phyloP scores from a whole-genome alignment of 1,140 invertebrate species.

The Orius insidiosus region DNA sequence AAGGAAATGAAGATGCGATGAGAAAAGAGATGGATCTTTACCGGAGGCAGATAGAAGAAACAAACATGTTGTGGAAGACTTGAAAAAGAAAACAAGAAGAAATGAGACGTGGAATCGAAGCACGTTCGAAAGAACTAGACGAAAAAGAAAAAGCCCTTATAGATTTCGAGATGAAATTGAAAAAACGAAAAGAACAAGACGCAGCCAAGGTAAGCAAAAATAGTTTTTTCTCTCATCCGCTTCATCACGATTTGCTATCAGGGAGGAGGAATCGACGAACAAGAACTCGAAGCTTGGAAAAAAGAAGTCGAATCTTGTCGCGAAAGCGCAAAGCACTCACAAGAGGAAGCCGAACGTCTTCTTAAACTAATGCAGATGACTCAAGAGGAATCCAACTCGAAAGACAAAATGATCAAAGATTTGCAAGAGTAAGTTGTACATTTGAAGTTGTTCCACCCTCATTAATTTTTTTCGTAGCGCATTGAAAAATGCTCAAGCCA shows the following conservation, averaged over 20 bases:
- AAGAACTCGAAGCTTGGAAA: slow-evolving; percentile 57
- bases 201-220: slow-evolving; percentile 1
- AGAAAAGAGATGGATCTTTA: slow-evolving; percentile 17
- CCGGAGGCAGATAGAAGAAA: slow-evolving; percentile 54
- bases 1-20: slow-evolving; percentile 46
- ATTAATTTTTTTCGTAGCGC: slow-evolving; percentile 23
- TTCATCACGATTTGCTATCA: background rate
- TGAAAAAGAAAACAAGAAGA: slow-evolving; percentile 45
- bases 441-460: background rate
- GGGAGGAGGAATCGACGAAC: slow-evolving; percentile 29
- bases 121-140: slow-evolving; percentile 43
- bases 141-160: slow-evolving; percentile 64
- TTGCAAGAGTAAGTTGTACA: slow-evolving; percentile 70
- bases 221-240: background rate
- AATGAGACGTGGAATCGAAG: slow-evolving; percentile 34
- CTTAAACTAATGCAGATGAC: slow-evolving; percentile 86
- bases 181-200: slow-evolving; percentile 77
- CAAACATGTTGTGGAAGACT: slow-evolving; percentile 48
- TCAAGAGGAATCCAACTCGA: slow-evolving; percentile 87
- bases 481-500: slow-evolving; percentile 30
- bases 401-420: slow-evolving; percentile 88
- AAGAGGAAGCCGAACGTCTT: slow-evolving; percentile 75
- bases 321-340: slow-evolving; percentile 60
- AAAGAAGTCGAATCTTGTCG: slow-evolving; percentile 48
- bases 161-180: slow-evolving; percentile 65